Evolutionary conservation across 2,113 vertebrate species (phyloP), one percentile per base, ranked within the genome.

Genomic region (Heterocephalus glaber): DNA sequence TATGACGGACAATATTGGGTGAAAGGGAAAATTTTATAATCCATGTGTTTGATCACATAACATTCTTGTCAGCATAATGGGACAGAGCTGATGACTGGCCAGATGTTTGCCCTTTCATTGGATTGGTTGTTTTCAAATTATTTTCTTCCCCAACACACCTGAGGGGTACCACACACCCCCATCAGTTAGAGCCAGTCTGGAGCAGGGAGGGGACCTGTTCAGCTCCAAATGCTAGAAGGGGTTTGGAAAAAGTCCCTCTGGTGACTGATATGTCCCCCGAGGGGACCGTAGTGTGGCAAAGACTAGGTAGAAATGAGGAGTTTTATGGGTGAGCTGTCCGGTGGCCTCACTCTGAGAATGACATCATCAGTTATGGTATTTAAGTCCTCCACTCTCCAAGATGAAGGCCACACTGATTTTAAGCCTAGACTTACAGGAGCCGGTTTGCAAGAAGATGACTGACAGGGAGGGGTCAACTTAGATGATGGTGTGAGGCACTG

Each of bases 221-320:
- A 30, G 82, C 41, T 94, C 88, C 0, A 13, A 49, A 49, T 80
- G 33, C 63, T 79, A 52, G 52, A 38, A 52, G 30, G 44, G 10
- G 26, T 9, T 26, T 86, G 49, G 89, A 3, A 47, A 94, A 89
- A 66, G 61, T 86, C 83, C 80, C 95, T 44, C 61, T 20, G 95
- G 96, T 92, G 80, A 82, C 74, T 94, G 58, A 7, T 56, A 65
- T 88, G 83, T 77, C 44, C 70, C 93, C 58, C 89, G 7, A 3
- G 92, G 84, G 95, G 74, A 47, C 80, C 86, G 93, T 97, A 56
- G 0, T 60, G 47, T 87, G 87, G 87, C 58, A 82, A 92, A 95
- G 93, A 95, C 28, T 70, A 96, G 93, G 84, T 94, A 93, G 97
- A 97, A 97, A 97, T 97, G 96, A 97, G 80, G 95, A 86, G 2